A percentile compares a stretch with the other conserved stretches of the same genome.
Conservation (phyloP, 2,797 vertebrate genomes). For the Okamejei kenojei region DNA sequence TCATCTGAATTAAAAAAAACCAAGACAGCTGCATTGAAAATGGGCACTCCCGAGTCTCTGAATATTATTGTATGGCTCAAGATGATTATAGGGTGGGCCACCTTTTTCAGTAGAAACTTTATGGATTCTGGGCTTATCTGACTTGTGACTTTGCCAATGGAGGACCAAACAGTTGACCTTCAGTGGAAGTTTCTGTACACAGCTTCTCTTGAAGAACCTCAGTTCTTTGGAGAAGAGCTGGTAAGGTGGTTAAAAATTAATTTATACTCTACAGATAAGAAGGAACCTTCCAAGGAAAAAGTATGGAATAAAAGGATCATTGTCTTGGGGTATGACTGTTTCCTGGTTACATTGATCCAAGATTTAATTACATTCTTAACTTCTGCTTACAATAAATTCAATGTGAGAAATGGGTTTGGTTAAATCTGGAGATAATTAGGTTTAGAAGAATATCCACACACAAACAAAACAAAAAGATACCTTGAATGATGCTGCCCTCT, state of each 20-base stretch:
- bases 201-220: no score
- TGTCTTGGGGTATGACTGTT: neutral
- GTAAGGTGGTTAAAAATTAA: no score
- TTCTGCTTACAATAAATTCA: neutral
- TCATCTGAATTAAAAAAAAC: no score
- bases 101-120: neutral
- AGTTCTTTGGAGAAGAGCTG: neutral
- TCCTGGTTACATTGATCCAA: neutral
- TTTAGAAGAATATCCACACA: neutral
- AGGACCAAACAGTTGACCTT: neutral
- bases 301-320: neutral
- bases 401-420: neutral
- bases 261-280: no score
- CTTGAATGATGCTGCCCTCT: constrained; percentile 19
- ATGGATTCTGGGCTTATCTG: neutral
- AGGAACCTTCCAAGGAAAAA: neutral
- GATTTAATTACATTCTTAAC: neutral
- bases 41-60: no score
- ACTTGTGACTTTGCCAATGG: neutral
- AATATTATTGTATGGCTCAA: no score
- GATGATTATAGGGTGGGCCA: no score
- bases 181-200: neutral
- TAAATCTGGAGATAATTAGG: neutral
- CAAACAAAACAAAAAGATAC: neutral
- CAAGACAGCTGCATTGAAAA: no score